Percentiles rank a stretch among this genome's conserved stretches.
Evolutionary conservation across 2,888 invertebrate genomes (phyloP).

Genomic region (Mimumesa dahlbomi): DNA sequence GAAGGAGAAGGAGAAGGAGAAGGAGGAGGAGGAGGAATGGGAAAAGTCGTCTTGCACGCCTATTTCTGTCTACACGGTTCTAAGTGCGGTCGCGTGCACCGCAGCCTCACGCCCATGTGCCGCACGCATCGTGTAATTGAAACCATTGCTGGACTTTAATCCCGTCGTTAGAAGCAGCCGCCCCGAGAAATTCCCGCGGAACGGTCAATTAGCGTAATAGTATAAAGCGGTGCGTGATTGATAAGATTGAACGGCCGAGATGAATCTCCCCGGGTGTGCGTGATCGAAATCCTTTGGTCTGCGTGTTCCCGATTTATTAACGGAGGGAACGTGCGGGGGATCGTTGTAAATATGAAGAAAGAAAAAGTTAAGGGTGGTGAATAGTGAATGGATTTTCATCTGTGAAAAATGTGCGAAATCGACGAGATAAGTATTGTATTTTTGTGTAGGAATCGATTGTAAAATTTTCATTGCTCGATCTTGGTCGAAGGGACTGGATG

Average conservation of each 20-base stretch:
- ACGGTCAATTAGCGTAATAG: constrained; percentile 9
- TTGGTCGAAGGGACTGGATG: no score
- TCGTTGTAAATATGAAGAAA: no score
- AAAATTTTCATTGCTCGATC: no score
- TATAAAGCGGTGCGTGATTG: constrained; percentile 10
- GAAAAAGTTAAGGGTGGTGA: no score
- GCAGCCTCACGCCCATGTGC: constrained; percentile 30
- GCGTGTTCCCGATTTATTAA: not conserved
- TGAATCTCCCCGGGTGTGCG: constrained; percentile 4
- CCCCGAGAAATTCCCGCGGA: constrained; percentile 3
- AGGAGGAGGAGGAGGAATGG: no score
- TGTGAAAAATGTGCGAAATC: no score
- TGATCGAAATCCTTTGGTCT: constrained; percentile 3
- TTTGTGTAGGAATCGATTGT: no score
- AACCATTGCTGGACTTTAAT: constrained; percentile 28
- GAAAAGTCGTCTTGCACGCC: not conserved
- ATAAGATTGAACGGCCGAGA: constrained; percentile 2
- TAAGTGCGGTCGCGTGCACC: constrained; percentile 30
- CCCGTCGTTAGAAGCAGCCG: constrained; percentile 19
- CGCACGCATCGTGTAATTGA: constrained; percentile 44
- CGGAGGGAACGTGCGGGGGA: no score
- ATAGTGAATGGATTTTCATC: no score
- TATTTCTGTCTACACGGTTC: not conserved
- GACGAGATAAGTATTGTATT: no score
- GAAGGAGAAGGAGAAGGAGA: no score